Conservation (phyloP, 2,797 vertebrate species). For the Tangara arthus region DNA sequence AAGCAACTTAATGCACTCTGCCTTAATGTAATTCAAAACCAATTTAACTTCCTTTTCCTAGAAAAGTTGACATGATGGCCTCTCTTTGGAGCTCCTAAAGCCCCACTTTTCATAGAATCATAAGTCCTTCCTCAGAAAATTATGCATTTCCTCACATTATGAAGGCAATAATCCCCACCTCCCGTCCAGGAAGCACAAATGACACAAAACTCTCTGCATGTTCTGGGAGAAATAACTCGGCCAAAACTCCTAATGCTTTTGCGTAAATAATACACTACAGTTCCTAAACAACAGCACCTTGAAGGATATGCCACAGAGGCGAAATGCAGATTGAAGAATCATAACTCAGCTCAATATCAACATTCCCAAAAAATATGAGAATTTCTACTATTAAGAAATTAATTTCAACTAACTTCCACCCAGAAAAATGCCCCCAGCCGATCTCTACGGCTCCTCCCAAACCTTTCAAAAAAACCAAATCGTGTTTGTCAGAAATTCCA, state of each 20-base stretch:
- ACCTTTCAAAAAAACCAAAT: background rate
- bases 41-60: background rate
- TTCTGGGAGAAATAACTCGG: background rate
- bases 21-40: background rate
- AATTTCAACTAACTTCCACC: background rate
- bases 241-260: background rate
- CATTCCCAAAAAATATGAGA: background rate
- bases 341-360: background rate
- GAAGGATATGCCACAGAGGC: background rate
- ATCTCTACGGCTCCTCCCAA: background rate
- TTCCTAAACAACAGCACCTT: background rate
- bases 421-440: background rate
- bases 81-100: background rate
- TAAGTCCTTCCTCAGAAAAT: background rate
- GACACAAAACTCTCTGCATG: background rate
- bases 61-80: background rate
- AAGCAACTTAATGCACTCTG: background rate
- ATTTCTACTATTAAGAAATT: background rate
- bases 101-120: background rate
- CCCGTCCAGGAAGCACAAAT: background rate
- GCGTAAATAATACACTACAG: background rate
- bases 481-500: background rate
- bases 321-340: background rate
- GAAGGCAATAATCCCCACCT: background rate
- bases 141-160: background rate